Percentiles rank a stretch among this genome's conserved stretches.
Conservation (phyloP, 37 sponge, comb jelly and placozoan genomes). For the Sycon ciliatum region DNA sequence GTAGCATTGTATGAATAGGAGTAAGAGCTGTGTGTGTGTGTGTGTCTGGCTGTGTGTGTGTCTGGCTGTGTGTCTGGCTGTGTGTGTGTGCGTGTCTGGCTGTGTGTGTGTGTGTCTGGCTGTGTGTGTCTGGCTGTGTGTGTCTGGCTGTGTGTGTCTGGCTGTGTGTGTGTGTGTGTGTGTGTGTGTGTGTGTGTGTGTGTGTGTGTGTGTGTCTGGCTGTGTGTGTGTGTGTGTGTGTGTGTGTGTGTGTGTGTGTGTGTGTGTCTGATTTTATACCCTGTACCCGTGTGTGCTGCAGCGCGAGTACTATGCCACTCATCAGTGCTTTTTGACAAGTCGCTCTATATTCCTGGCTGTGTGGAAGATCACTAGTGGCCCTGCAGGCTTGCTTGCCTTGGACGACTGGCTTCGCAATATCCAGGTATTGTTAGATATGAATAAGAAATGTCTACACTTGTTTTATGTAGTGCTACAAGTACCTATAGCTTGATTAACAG, state of each 20-base stretch:
- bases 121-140: no score
- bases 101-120: no score
- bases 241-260: constrained; percentile 17
- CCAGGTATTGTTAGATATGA: constrained; percentile 48
- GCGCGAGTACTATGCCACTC: constrained; percentile 81
- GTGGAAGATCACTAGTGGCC: constrained; percentile 61
- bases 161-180: neutral
- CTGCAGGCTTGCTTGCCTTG: constrained; percentile 46
- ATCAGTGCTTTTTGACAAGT: constrained; percentile 75
- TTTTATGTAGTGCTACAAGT: no score
- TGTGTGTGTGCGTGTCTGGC: no score
- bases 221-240: no score
- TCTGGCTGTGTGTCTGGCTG: no score
- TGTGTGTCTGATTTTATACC: neutral
- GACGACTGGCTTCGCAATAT: constrained; percentile 75
- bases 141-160: no score
- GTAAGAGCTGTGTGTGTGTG: no score
- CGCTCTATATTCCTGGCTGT: constrained; percentile 63
- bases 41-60: no score
- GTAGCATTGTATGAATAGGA: no score
- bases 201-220: neutral
- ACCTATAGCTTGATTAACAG: no score
- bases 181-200: neutral
- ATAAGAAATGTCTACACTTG: no score
- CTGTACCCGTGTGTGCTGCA: neutral